These are phyloP conservation scores for Oxystoma pomonae DNA, from an alignment of 2,888 invertebrate genomes.

Conservation along the genomic window DNA sequence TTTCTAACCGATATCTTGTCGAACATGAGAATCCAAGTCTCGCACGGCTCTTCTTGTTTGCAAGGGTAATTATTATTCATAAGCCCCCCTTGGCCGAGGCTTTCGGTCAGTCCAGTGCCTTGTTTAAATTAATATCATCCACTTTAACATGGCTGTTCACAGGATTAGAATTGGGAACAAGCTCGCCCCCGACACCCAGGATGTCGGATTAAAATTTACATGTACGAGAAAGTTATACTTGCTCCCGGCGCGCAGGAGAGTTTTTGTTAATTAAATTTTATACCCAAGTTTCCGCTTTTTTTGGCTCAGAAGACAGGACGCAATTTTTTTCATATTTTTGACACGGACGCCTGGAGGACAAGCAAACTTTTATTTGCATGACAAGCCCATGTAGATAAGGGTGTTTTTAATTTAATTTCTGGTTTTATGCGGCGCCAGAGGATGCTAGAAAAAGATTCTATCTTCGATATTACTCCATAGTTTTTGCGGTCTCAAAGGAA, in stretches of 20 bases:
- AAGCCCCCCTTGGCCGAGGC: constrained; percentile 42
- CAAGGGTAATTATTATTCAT: constrained; percentile 50
- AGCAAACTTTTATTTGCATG: constrained; percentile 4
- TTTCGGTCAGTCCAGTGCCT: constrained; percentile 39
- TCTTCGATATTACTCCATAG: too few relatives aligned
- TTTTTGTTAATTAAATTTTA: neutral
- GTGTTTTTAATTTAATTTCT: too few relatives aligned
- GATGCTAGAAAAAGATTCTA: too few relatives aligned
- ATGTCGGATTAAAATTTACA: constrained; percentile 25
- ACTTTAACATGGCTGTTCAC: constrained; percentile 39
- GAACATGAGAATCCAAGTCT: constrained; percentile 27
- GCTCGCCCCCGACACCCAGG: constrained; percentile 9
- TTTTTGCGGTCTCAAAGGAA: too few relatives aligned
- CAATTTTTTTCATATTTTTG: too few relatives aligned
- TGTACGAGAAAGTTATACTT: constrained; percentile 1
- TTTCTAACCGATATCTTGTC: too few relatives aligned
- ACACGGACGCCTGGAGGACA: too few relatives aligned
- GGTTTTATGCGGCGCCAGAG: too few relatives aligned
- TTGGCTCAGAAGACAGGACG: neutral
- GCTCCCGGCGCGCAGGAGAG: neutral
- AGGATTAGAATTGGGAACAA: constrained; percentile 31
- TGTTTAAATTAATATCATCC: constrained; percentile 46
- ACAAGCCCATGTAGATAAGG: neutral
- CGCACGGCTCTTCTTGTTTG: constrained; percentile 44
- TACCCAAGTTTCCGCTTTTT: neutral